These are phyloP conservation scores for Mastomys natalensis DNA, from an alignment of 2,113 vertebrate genomes.

Conservation along the genomic window DNA sequence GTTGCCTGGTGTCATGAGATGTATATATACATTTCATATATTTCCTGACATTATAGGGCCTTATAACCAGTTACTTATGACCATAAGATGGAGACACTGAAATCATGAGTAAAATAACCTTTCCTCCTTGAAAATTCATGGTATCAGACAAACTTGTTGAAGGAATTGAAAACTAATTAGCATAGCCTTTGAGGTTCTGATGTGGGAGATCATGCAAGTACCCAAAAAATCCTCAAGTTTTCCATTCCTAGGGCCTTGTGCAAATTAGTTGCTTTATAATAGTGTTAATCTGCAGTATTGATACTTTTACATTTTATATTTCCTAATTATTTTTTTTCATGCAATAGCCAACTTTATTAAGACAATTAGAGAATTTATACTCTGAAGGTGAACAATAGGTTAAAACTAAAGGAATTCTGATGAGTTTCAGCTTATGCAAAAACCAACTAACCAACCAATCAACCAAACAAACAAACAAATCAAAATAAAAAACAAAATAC, in stretches of 20 bases:
- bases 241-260: neutral
- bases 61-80: neutral
- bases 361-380: neutral
- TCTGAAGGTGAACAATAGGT: neutral
- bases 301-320: neutral
- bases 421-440: neutral
- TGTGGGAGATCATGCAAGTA: neutral
- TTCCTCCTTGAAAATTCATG: neutral
- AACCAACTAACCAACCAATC: too few relatives aligned
- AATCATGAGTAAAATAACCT: neutral
- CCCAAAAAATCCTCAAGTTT: rapidly evolving
- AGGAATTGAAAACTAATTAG: neutral
- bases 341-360: neutral
- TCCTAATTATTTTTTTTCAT: neutral
- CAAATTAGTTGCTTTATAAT: neutral
- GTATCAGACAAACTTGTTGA: neutral
- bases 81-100: neutral
- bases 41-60: neutral
- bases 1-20: neutral
- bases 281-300: neutral
- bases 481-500: neutral
- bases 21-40: too few relatives aligned
- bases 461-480: neutral
- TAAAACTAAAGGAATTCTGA: neutral
- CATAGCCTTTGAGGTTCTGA: too few relatives aligned